Conservation (phyloP, 2,888 invertebrate species). For the Macrophya annulata region DNA sequence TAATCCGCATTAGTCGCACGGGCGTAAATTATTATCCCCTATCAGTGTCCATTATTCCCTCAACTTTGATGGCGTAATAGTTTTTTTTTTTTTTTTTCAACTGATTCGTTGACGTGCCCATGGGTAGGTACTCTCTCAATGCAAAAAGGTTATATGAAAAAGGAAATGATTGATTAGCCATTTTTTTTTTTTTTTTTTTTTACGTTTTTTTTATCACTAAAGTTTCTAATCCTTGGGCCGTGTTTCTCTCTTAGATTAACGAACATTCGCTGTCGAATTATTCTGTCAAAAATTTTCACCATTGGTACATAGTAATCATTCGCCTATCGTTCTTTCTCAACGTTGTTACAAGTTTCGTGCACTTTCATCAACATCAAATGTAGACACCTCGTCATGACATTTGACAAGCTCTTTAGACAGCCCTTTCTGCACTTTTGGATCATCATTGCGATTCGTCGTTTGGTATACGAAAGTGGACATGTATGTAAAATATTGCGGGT, state of each 20-base stretch:
- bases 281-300: background rate
- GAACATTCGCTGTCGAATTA: background rate
- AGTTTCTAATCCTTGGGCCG: slow-evolving; percentile 48
- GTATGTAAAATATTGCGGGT: background rate
- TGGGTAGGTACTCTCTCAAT: background rate
- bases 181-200: too few relatives aligned
- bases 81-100: slow-evolving; percentile 12
- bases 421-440: background rate
- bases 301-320: background rate
- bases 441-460: background rate
- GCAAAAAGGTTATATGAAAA: slow-evolving; percentile 23
- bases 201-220: background rate
- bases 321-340: background rate
- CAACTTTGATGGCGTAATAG: slow-evolving; percentile 29
- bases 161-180: slow-evolving; percentile 22
- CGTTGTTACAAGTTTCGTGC: background rate
- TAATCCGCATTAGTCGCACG: slow-evolving; percentile 25
- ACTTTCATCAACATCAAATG: background rate
- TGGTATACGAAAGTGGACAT: background rate
- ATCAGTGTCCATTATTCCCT: slow-evolving; percentile 5
- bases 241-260: slow-evolving; percentile 14
- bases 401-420: background rate
- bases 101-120: background rate
- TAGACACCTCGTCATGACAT: background rate
- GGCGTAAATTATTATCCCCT: slow-evolving; percentile 38